These are phyloP conservation scores for Lateolabrax maculatus DNA, from an alignment of 2,797 vertebrate species.

Conservation along the genomic window DNA sequence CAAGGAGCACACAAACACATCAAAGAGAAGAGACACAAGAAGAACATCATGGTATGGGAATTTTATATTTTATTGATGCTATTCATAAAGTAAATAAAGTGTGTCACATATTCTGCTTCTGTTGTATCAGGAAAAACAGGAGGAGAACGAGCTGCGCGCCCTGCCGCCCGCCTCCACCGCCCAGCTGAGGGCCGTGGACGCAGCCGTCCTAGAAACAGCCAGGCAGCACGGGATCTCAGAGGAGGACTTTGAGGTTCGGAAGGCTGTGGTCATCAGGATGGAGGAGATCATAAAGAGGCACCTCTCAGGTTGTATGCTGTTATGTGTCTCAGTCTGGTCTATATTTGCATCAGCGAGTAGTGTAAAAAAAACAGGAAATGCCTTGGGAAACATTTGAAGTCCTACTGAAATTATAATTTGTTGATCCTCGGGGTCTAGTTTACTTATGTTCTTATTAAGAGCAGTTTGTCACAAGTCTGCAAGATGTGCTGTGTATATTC, in stretches of 20 bases:
- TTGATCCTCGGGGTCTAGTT: background rate
- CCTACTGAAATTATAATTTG: background rate
- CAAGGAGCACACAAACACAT: constrained; percentile 99
- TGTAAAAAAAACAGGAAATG: background rate
- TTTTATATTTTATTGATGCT: constrained; percentile 38
- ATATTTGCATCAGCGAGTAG: background rate
- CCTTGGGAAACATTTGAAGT: background rate
- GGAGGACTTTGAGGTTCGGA: constrained; percentile 90
- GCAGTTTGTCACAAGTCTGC: background rate
- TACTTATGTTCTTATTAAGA: background rate
- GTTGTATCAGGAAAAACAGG: constrained; percentile 93
- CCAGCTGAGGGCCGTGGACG: constrained; percentile 91
- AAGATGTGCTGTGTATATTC: background rate
- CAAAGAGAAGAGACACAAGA: constrained; percentile 99
- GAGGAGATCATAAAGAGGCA: constrained; percentile 90
- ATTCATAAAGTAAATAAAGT: no score
- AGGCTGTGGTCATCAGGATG: constrained; percentile 91
- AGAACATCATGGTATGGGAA: constrained; percentile 91
- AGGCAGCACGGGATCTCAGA: constrained; percentile 93
- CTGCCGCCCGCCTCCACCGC: constrained; percentile 89
- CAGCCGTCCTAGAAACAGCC: constrained; percentile 88
- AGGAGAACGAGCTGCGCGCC: constrained; percentile 95
- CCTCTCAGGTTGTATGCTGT: constrained; percentile 88
- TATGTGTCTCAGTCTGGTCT: background rate
- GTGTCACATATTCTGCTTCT: background rate